phyloP scores from a whole-genome alignment of 2,888 invertebrate species.

The Chloroclysta siterata region DNA sequence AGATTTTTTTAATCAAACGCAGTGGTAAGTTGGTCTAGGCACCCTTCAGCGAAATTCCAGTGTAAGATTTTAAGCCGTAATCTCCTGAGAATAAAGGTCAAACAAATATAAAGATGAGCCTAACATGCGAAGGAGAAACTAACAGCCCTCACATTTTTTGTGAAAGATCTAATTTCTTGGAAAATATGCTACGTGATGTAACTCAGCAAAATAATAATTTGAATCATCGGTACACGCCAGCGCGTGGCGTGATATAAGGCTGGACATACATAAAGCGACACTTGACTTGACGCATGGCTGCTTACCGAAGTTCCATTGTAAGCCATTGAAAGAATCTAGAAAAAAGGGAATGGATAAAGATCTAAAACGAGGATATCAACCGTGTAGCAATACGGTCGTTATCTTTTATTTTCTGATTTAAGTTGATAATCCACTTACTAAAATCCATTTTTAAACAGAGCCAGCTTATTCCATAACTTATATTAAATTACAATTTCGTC shows the following conservation, averaged over 20 bases:
- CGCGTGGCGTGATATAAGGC: conserved; percentile 43
- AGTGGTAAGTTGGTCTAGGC: conserved; percentile 43
- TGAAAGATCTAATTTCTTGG: conserved; percentile 69
- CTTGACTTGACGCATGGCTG: neutral
- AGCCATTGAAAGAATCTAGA: no score
- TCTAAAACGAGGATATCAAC: no score
- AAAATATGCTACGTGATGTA: conserved; percentile 75
- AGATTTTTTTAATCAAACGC: conserved; percentile 1
- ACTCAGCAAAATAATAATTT: conserved; percentile 70
- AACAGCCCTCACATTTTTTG: conserved; percentile 58
- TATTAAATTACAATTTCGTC: no score
- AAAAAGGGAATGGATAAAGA: no score
- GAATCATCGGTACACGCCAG: conserved; percentile 60
- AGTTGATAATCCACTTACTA: no score
- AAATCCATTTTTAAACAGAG: no score
- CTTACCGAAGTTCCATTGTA: no score
- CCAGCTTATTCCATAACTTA: no score
- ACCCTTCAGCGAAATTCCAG: conserved; percentile 25
- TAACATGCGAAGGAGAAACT: conserved; percentile 43
- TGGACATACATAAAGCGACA: conserved; percentile 29
- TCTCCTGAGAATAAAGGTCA: conserved; percentile 7
- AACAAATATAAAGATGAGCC: neutral
- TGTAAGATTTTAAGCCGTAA: conserved; percentile 19
- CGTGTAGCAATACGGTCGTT: no score
- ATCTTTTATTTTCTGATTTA: no score